Percentiles rank a stretch among this genome's conserved stretches.
Evolutionary conservation across 2,797 vertebrate species (phyloP).

Genomic region (Bradypus variegatus): DNA sequence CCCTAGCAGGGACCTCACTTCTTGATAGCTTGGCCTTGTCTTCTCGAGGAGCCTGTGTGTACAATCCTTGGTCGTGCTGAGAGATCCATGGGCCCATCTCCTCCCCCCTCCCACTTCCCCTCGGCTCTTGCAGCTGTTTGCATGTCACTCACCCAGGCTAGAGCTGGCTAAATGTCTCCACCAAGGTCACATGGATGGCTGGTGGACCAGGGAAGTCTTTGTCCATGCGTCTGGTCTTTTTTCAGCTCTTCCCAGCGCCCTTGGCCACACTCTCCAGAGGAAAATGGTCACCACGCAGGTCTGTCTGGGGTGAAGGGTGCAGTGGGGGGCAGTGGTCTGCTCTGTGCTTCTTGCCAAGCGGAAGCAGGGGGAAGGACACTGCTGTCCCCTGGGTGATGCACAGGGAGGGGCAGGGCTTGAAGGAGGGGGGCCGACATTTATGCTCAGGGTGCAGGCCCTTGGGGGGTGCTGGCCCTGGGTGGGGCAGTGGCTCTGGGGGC

Average conservation of each 20-base stretch:
- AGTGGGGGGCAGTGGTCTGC: neutral
- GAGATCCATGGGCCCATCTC: neutral
- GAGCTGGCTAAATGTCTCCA: neutral
- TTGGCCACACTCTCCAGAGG: neutral
- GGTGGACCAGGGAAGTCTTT: neutral
- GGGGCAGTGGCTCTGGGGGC: too few species aligned
- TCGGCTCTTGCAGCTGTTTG: neutral
- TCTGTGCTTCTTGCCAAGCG: neutral
- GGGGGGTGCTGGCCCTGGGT: too few species aligned
- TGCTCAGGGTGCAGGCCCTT: too few species aligned
- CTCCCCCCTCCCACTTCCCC: too few species aligned
- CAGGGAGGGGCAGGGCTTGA: rapidly evolving
- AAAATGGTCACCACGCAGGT: neutral
- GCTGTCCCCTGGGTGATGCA: rapidly evolving
- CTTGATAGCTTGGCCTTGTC: rapidly evolving
- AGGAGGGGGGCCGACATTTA: neutral
- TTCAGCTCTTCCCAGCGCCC: neutral
- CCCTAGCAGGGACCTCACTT: neutral
- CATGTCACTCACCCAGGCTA: neutral
- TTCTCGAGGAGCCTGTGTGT: neutral
- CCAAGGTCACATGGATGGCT: rapidly evolving
- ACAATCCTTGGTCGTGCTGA: rapidly evolving
- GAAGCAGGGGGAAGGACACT: rapidly evolving
- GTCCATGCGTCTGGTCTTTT: too few species aligned
- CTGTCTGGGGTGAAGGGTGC: neutral